Evolutionary conservation across 2,888 invertebrate genomes (phyloP), one percentile per base, ranked within the genome.

Genomic region (Palloptera scutellata): DNA sequence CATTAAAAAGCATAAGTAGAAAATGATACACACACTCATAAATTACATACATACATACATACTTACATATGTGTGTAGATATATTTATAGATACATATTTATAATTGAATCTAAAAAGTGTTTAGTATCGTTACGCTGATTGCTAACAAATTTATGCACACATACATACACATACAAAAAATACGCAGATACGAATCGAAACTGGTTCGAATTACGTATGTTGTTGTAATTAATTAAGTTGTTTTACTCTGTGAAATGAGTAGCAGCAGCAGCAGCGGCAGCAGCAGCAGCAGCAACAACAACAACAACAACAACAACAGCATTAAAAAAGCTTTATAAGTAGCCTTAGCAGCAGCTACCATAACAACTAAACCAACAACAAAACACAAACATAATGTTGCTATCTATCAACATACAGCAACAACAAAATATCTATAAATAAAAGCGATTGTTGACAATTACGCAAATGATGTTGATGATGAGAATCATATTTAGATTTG

Each of bases 211-310:
- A 80, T 78, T 81, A 75, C 77, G 71, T 68, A n/a, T n/a, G 70
- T 71, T 61, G 70, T 71, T 61, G 73, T 74, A 78, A 73, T 78
- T 80, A 80, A 79, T 80, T 79, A 78, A 79, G 77, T 75, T 77
- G 76, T 80, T 81, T 74, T 76, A 75, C 73, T n/a, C 72, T 69
- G 75, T 70, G 57, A 61, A 62, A 60, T 59, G 15, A 45, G 53
- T 12, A 48, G 54, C 17, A 52, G n/a, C 17, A 9, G 1, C 17
- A 53, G 41, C 17, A 11, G 45, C 51, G 40, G 40, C 8, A 40
- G 11, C 11, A 1, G 17, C 52, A 19, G 5, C 12, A 48, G 17
- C 2, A 52, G 3, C 45, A 58, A 19, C 19, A 64, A 12, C 43
- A 45, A 8, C 42, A 42, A 20, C 12, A 12, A 59, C 15, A 6